A percentile compares a stretch with the other conserved stretches of the same genome.
Evolutionary conservation across 2,888 invertebrate species (phyloP).

Genomic region (Amorpha juglandis): DNA sequence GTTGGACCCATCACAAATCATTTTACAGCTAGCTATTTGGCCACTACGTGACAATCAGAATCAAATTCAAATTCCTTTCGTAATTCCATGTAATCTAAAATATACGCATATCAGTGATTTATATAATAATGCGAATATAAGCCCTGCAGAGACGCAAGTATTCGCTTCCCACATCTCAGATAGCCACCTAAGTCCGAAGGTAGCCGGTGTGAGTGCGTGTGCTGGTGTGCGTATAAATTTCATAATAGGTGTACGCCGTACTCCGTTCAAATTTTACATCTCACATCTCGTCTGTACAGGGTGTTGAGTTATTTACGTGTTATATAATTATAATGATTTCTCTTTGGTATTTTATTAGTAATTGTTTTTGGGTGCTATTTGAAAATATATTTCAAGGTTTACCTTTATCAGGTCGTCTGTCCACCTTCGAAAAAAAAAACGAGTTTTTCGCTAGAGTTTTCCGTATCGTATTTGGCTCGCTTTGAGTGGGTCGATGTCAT

Average conservation of each 20-base stretch:
- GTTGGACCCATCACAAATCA: too few species aligned
- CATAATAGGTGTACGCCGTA: conserved; percentile 79
- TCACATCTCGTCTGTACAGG: conserved; percentile 73
- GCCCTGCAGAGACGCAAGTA: conserved; percentile 75
- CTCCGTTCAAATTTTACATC: conserved; percentile 82
- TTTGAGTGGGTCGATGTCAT: too few species aligned
- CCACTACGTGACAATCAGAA: too few species aligned
- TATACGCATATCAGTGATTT: conserved; percentile 76
- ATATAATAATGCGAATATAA: conserved; percentile 80
- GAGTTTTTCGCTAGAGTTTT: too few species aligned
- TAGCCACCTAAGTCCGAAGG: conserved; percentile 73
- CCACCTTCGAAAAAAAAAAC: too few species aligned
- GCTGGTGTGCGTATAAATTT: conserved; percentile 73
- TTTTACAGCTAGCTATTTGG: too few species aligned
- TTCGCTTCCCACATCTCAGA: conserved; percentile 61
- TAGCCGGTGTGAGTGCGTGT: conserved; percentile 53
- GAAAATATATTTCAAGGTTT: neutral
- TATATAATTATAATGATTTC: neutral
- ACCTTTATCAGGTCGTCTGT: too few species aligned
- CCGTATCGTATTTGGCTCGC: too few species aligned
- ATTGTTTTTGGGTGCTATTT: neutral
- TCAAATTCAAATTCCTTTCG: conserved; percentile 34
- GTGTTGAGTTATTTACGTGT: conserved; percentile 37
- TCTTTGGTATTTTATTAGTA: neutral
- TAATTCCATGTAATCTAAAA: conserved; percentile 68